Evolutionary conservation across 2,113 vertebrate species (phyloP).

Genomic region (Cryptotis parvus): DNA sequence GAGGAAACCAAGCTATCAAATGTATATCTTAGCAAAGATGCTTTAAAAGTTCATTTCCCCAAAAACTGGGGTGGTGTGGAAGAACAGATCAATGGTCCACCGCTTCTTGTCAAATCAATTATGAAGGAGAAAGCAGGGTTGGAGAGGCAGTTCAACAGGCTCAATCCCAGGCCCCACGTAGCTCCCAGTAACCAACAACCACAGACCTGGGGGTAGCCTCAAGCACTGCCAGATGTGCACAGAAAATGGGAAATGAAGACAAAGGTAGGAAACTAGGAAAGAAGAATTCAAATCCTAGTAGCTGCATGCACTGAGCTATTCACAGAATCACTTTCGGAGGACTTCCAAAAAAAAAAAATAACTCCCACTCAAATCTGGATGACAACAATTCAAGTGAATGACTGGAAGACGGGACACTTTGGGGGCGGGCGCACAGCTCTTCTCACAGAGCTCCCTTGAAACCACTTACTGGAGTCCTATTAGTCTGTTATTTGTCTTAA

Average conservation of each 20-base stretch:
- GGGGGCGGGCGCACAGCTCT: neutral
- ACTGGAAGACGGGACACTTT: neutral
- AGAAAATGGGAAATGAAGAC: too few species aligned
- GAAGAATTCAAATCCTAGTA: neutral
- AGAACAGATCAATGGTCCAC: neutral
- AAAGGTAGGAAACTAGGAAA: neutral
- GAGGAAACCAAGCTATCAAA: constrained; percentile 68
- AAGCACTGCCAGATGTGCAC: too few species aligned
- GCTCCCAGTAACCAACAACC: too few species aligned
- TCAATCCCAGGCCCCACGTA: too few species aligned
- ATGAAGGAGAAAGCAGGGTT: constrained; percentile 52
- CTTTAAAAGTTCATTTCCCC: constrained; percentile 73
- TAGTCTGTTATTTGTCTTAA: constrained; percentile 3
- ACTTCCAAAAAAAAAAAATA: constrained; percentile 52
- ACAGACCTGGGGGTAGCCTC: too few species aligned
- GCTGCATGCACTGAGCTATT: constrained; percentile 48
- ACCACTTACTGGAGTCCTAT: neutral
- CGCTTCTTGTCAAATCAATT: constrained; percentile 55
- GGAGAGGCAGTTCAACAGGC: neutral
- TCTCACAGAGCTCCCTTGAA: constrained; percentile 13
- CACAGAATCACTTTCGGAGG: too few species aligned
- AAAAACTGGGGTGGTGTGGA: neutral
- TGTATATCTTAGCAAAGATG: neutral
- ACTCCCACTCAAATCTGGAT: constrained; percentile 32
- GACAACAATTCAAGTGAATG: neutral